Evolutionary conservation across 2,113 vertebrate genomes (phyloP).

Genomic region (Burhinus oedicnemus): DNA sequence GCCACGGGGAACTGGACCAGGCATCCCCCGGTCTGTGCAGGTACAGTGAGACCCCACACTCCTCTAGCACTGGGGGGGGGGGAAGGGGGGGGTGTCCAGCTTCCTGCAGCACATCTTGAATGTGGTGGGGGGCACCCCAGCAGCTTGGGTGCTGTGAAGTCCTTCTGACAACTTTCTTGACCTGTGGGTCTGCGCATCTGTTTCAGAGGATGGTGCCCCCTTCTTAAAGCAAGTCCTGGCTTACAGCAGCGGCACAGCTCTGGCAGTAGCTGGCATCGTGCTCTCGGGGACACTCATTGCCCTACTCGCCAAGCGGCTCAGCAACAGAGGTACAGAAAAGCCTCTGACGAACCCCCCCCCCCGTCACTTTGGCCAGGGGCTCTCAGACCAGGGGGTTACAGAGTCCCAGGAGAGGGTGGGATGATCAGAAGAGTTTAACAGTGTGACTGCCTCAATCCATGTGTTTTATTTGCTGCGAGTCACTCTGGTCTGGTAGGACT

Average conservation of each 20-base stretch:
- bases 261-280: neutral
- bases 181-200: neutral
- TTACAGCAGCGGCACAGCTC: constrained; percentile 21
- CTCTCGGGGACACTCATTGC: constrained; percentile 16
- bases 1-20: constrained; percentile 75
- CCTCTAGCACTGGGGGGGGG: neutral
- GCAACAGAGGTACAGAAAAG: constrained; percentile 31
- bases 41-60: neutral
- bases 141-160: neutral
- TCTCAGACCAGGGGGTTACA: neutral
- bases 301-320: constrained; percentile 39
- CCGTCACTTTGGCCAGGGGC: accelerated
- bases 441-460: neutral
- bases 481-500: neutral
- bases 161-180: neutral
- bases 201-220: constrained; percentile 29
- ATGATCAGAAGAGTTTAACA: neutral
- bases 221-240: constrained; percentile 47
- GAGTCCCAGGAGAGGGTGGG: neutral
- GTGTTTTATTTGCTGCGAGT: neutral
- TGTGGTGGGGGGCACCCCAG: too few species aligned
- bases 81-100: neutral
- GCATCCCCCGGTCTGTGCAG: constrained; percentile 75
- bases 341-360: too few species aligned
- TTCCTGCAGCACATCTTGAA: neutral